Conservation (phyloP, 2,797 vertebrate species). For the Parauchenoglanis ngamensis region DNA sequence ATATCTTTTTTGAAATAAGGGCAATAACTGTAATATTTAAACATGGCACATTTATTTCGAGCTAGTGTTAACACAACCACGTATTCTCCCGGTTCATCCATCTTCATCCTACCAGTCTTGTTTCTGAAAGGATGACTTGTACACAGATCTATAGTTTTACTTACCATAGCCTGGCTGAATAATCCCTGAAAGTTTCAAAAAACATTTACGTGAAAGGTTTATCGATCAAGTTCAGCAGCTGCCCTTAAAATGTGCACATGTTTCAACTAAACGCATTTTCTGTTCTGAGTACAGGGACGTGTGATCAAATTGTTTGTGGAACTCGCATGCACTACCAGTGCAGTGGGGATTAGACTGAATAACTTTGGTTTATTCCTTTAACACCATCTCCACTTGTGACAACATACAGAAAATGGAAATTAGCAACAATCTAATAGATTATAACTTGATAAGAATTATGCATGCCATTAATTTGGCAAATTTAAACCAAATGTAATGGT, state of each 20-base stretch:
- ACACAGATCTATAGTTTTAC: neutral
- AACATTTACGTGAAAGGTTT: neutral
- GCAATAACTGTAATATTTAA: too few species aligned
- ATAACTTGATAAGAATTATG: neutral
- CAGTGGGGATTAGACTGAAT: neutral
- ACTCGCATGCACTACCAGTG: neutral
- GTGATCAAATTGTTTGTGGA: neutral
- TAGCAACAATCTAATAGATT: neutral
- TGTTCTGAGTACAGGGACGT: neutral
- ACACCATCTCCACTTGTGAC: neutral
- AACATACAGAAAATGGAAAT: neutral
- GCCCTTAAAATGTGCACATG: neutral
- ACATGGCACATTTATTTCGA: neutral
- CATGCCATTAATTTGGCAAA: neutral
- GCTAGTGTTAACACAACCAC: neutral
- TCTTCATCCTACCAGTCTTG: neutral
- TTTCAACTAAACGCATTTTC: neutral
- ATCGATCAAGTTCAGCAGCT: neutral
- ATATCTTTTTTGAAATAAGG: too few species aligned
- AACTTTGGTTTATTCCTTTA: neutral
- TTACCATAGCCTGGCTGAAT: neutral
- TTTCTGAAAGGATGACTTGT: neutral
- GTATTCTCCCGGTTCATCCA: neutral
- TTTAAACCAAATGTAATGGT: neutral
- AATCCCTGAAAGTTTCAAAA: neutral